Evolutionary conservation across 1,140 invertebrate species (phyloP).

Genomic region (Drosophila oshimai): DNA sequence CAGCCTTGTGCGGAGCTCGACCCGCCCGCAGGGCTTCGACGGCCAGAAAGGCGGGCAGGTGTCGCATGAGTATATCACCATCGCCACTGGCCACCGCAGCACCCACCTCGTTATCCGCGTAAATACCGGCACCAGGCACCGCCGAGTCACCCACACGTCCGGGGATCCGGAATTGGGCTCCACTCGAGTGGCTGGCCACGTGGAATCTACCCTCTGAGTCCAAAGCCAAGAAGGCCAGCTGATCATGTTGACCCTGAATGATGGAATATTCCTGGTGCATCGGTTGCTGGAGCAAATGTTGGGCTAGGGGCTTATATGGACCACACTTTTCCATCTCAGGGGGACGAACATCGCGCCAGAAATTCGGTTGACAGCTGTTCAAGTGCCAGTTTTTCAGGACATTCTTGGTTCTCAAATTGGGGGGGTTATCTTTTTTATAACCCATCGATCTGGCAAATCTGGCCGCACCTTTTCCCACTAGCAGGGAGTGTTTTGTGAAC

Average conservation of each 20-base stretch:
- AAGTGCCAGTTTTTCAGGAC: not conserved
- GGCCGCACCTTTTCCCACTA: not conserved
- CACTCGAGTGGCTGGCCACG: conserved; percentile 31
- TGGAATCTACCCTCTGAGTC: conserved; percentile 7
- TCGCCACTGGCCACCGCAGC: conserved; percentile 28
- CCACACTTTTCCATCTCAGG: not conserved
- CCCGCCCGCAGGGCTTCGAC: conserved; percentile 19
- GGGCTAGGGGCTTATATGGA: not conserved
- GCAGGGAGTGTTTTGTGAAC: conserved; percentile 1
- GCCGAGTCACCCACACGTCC: conserved; percentile 24
- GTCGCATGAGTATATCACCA: conserved; percentile 29
- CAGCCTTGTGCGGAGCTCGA: not conserved
- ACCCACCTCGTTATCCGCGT: conserved; percentile 34
- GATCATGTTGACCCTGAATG: conserved; percentile 25
- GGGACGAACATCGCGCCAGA: conserved; percentile 17
- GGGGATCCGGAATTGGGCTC: conserved; percentile 11
- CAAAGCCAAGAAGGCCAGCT: conserved; percentile 20
- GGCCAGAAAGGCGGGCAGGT: conserved; percentile 25
- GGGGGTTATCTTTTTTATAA: not conserved
- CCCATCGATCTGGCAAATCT: conserved; percentile 12
- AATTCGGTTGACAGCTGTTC: conserved; percentile 13
- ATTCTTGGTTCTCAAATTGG: not conserved
- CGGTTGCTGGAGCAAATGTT: not conserved
- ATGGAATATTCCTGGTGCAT: conserved; percentile 26
- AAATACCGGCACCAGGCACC: conserved; percentile 38